phyloP scores from a whole-genome alignment of 2,113 vertebrate genomes.

The Collichthys lucidus region DNA sequence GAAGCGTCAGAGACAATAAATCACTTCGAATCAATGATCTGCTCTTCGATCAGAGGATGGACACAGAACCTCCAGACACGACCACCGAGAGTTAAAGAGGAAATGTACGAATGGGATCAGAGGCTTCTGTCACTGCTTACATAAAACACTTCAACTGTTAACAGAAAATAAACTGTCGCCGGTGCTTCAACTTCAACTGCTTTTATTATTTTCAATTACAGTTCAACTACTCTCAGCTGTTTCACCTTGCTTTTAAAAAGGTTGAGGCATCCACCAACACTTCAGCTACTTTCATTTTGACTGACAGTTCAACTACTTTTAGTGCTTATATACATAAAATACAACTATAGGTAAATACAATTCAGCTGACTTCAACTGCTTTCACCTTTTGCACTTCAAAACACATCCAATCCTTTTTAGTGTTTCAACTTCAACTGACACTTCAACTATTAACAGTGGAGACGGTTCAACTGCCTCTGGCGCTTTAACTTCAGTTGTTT shows the following conservation, averaged over 20 bases:
- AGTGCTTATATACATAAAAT: no score
- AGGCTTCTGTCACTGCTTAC: not conserved
- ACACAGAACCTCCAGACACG: not conserved
- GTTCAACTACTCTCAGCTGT: not conserved
- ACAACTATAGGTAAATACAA: no score
- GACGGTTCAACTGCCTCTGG: no score
- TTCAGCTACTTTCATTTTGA: not conserved
- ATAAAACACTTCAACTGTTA: not conserved
- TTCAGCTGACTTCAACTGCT: no score
- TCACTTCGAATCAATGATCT: conserved; percentile 24
- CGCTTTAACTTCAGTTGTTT: no score
- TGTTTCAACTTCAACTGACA: no score
- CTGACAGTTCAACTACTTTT: not conserved
- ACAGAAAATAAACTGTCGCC: not conserved
- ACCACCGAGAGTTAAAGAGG: not conserved
- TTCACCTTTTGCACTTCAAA: no score
- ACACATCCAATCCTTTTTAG: no score
- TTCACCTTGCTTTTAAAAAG: not conserved
- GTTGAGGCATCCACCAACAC: not conserved
- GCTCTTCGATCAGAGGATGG: conserved; percentile 13
- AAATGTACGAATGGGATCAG: not conserved
- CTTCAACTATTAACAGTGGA: no score
- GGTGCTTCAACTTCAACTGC: not conserved
- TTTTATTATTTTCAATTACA: not conserved
- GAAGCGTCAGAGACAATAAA: not conserved